Conservation (phyloP, 23 tunicate species). For the Ciona savignyi region DNA sequence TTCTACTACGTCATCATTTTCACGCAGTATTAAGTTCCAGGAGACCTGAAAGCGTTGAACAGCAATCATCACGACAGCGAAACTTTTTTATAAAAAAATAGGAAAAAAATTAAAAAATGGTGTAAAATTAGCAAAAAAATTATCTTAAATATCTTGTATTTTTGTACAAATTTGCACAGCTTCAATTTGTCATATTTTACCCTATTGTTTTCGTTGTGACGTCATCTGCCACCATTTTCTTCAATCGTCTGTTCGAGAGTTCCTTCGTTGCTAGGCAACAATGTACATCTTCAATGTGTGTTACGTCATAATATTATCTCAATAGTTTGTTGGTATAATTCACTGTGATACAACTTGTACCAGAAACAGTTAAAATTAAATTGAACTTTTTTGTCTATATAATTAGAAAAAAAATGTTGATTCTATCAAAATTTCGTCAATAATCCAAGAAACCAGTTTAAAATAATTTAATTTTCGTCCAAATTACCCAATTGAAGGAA, state of each 20-base stretch:
- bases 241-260: constrained; percentile 12
- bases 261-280: not conserved
- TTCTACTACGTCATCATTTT: not conserved
- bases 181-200: not conserved
- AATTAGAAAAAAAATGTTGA: no score
- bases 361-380: not conserved
- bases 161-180: no score
- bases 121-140: no score
- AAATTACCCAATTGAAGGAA: no score
- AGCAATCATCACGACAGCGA: not conserved
- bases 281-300: not conserved
- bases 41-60: not conserved
- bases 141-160: no score
- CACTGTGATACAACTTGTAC: not conserved
- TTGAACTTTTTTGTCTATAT: no score
- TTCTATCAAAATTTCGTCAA: no score
- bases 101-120: no score
- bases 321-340: not conserved
- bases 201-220: constrained; percentile 3
- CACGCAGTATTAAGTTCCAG: constrained; percentile 1
- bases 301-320: not conserved
- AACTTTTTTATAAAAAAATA: no score
- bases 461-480: no score
- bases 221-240: constrained; percentile 3
- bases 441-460: no score